phyloP scores from a whole-genome alignment of 1,140 invertebrate genomes.

The Acyrthosiphon pisum region DNA sequence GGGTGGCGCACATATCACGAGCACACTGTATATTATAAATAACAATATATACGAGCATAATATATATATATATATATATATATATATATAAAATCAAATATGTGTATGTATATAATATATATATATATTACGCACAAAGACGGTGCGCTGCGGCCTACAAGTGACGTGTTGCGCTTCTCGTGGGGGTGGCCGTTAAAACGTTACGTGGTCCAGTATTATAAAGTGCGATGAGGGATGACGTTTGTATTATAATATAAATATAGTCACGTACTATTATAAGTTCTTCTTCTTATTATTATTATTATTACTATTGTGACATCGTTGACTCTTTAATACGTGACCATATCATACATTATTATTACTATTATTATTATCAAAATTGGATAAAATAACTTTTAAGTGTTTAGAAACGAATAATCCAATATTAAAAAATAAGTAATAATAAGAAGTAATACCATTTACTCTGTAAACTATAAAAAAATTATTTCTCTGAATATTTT shows the following conservation, averaged over 20 bases:
- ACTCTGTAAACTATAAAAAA: not conserved
- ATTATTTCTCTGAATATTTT: not conserved
- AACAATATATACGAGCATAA: not conserved
- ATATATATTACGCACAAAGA: not conserved
- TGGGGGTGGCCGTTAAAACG: not conserved
- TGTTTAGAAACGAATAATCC: not conserved
- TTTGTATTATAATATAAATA: conserved; percentile 5
- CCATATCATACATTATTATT: not conserved
- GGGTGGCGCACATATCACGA: not conserved
- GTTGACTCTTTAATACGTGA: not conserved
- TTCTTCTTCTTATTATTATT: not conserved
- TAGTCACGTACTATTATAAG: not conserved
- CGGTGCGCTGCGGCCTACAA: not conserved
- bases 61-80: not conserved
- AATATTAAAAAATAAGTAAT: not conserved
- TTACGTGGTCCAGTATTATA: not conserved
- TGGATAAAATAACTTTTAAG: not conserved
- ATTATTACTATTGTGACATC: not conserved
- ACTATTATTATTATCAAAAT: not conserved
- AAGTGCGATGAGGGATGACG: not conserved
- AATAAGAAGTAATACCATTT: no score
- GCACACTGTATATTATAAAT: not conserved
- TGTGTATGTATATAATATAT: no score
- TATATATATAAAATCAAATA: not conserved
- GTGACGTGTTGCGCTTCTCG: conserved; percentile 38